Conservation (phyloP, 2,113 vertebrate genomes). For the Lipotes vexillifer region DNA sequence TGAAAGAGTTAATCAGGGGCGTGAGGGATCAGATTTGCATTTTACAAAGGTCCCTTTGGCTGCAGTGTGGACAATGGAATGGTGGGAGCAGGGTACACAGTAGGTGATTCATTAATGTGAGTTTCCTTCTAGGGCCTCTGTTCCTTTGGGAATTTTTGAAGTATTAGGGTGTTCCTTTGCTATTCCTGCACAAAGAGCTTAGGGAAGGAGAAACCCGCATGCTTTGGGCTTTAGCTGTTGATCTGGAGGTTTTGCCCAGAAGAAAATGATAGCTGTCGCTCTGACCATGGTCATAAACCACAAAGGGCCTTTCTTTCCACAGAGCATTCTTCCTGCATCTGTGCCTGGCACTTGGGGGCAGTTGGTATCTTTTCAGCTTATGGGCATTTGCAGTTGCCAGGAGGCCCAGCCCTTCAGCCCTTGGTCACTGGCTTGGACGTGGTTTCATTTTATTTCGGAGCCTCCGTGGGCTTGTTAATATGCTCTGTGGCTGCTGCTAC, state of each 20-base stretch:
- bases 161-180: background rate
- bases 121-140: background rate
- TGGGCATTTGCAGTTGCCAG: background rate
- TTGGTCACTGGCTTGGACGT: background rate
- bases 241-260: background rate
- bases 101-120: background rate
- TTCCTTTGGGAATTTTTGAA: background rate
- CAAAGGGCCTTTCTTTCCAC: background rate
- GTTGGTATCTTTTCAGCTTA: background rate
- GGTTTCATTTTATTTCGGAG: background rate
- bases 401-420: background rate
- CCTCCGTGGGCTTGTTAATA: background rate
- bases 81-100: background rate
- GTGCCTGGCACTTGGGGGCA: background rate
- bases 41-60: background rate
- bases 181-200: background rate
- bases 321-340: background rate
- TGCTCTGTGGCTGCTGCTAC: background rate
- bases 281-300: background rate
- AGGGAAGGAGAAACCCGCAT: background rate
- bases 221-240: background rate
- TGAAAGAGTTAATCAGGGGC: background rate
- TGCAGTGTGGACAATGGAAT: background rate
- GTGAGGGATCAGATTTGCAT: background rate
- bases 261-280: background rate